Base-by-base conservation (phyloP, 2,797 vertebrate genomes). In the Antrozous pallidus region DNA sequence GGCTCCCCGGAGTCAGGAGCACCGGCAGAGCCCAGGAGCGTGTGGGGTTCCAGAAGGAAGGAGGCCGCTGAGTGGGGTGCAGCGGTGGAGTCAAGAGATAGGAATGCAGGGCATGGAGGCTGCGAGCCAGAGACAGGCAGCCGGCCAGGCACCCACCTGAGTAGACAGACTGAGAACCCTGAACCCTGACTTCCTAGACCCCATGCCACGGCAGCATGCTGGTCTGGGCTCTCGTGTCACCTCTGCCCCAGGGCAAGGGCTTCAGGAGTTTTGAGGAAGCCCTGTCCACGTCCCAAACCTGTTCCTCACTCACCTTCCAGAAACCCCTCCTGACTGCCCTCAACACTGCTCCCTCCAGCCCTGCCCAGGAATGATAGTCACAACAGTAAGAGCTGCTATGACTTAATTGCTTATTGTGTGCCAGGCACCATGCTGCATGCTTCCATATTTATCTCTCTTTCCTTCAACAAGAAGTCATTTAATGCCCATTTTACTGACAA, bases 11-110 rank as follows among this genome's bases (percentile, higher is more conserved):
- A 31, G 65, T 26, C 45, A 54, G 67, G 69, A 81, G 70, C 33
- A 22, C 33, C 0, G 0, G 51, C 36, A 16, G 75, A 17, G 78
- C 56, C 36, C 2, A 36, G 33, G 42, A 11, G 28, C 0, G 0
- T 38, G 16, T 4, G 65, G 45, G 14, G 63, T 6, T 18, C 36
- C 3, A 0, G 86, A 58, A 95, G 5, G 82, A 58, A 95, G 51
- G 38, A 61, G 36, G 65, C 75, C 42, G 16, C 0, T 0, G 20
- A 20, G 49, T 33, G 36, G 71, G 70, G 38, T 5, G 38, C 47
- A 38, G 67, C 38, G 13, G 61, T 0, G 40, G 90, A 4, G 18
- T 95, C 94, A 80, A 83, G 90, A 87, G 89, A 89, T 58, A 96
- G 92, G 94, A 93, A 95, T 90, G 95, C 8, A 1, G 51, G 54